Conservation (phyloP, 2,113 vertebrate genomes). For the Indicator indicator region DNA sequence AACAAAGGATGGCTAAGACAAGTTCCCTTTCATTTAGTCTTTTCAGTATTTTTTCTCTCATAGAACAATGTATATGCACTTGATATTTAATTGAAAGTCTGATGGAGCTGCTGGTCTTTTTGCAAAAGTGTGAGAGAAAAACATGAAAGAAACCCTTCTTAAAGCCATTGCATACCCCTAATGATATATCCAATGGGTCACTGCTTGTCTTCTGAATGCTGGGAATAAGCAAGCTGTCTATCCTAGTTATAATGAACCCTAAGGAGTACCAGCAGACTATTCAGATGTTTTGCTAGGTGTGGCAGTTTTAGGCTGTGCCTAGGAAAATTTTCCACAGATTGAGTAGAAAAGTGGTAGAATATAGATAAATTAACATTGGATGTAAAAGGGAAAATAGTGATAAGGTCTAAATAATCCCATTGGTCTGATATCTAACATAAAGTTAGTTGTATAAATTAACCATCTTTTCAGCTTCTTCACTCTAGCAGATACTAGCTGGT, state of each 20-base stretch:
- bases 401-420: no score
- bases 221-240: neutral
- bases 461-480: no score
- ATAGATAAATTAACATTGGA: no score
- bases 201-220: neutral
- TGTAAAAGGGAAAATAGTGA: no score
- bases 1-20: neutral
- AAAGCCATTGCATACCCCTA: neutral
- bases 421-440: no score
- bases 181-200: neutral
- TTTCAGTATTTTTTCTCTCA: neutral
- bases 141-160: neutral
- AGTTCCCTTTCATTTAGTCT: neutral
- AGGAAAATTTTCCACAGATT: no score
- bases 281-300: neutral
- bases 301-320: no score
- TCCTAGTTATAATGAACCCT: rapidly evolving
- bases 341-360: no score
- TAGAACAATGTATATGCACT: neutral
- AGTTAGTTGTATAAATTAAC: no score
- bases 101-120: neutral
- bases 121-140: neutral
- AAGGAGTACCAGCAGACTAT: neutral
- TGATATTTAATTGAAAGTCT: neutral
- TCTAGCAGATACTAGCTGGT: no score